Evolutionary conservation across 2,797 vertebrate genomes (phyloP), one percentile per base, ranked within the genome.

Genomic region (Huso huso): DNA sequence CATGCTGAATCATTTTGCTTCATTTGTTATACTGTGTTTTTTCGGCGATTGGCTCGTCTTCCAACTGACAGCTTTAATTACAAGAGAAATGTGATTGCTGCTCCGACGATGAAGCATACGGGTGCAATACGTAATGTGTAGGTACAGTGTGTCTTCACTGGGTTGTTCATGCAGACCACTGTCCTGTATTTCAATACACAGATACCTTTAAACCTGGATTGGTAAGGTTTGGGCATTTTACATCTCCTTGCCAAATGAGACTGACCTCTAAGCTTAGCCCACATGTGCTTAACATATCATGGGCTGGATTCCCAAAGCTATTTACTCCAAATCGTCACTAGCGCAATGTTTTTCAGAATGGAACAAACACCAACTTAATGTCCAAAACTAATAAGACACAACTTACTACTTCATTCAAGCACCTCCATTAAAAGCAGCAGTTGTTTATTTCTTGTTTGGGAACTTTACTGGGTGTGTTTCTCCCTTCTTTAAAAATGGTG

Each of bases 61-160:
- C 89, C 90, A 85, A 87, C 93, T 94, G 95, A 95, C 94, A 95
- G 89, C 90, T 94, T 95, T 96, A 96, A 96, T 97, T 94, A 95
- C 81, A 88, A 89, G 89, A 88, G 87, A 91, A 90, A 93, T 94
- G 92, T 91, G 93, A 96, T 94, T 89, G 90, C 88, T 81, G 89
- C 88, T 82, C 89, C 68, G 83, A 87, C 82, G 88, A 91, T 93
- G 90, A 90, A 87, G 88, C 89, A 89, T 86, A 89, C 88, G 4
- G 23, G 82, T 9, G 85, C 84, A 89, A 89, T 15, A 55, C 87
- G 89, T 88, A 88, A 83, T 84, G 86, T 85, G 84, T 84, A 85
- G 83, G 81, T 71, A 80, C 74, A 81, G 79, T 77, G 73, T 72
- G 73, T 76, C 55, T 74, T 76, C 72, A 51, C 61, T 62, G 64